A percentile compares a stretch with the other conserved stretches of the same genome.
Conservation (phyloP, 2,888 invertebrate genomes). For the Drosophila putrida region DNA sequence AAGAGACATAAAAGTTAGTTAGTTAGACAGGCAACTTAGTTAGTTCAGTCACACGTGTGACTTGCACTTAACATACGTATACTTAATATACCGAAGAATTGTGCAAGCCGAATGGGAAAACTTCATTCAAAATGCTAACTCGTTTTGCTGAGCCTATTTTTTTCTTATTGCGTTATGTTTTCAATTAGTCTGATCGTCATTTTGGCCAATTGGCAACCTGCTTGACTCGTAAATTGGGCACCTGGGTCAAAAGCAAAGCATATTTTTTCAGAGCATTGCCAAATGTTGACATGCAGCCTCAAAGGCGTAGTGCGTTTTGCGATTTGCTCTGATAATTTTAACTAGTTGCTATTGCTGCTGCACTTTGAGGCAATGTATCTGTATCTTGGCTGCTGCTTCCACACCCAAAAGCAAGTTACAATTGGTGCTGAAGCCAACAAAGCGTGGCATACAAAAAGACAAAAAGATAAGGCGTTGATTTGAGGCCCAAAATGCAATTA, state of each 20-base stretch:
- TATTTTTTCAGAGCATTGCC: conserved; percentile 43
- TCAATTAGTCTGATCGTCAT: conserved; percentile 52
- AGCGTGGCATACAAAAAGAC: conserved; percentile 59
- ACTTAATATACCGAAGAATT: conserved; percentile 52
- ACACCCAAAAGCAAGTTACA: conserved; percentile 42
- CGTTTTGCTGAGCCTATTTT: conserved; percentile 21
- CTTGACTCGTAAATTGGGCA: conserved; percentile 50
- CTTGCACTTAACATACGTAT: conserved; percentile 34
- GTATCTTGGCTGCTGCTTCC: conserved; percentile 31
- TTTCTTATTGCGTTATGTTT: conserved; percentile 29
- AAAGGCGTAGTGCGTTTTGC: conserved; percentile 42
- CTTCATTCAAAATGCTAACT: conserved; percentile 40
- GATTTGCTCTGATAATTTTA: conserved; percentile 54
- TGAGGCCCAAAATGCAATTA: conserved; percentile 68
- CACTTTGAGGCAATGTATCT: conserved; percentile 28
- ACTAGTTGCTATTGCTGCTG: conserved; percentile 11
- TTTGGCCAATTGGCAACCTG: conserved; percentile 32
- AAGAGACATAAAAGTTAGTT: conserved; percentile 12
- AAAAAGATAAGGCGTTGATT: conserved; percentile 61
- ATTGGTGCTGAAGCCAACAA: conserved; percentile 49
- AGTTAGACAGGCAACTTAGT: conserved; percentile 16
- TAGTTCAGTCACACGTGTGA: conserved; percentile 41
- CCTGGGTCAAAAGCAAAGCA: conserved; percentile 23
- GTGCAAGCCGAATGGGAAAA: conserved; percentile 47
- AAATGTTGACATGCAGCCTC: conserved; percentile 52